These are phyloP conservation scores for Yponomeuta evonymella DNA, from an alignment of 2,888 invertebrate genomes.

Conservation along the genomic window DNA sequence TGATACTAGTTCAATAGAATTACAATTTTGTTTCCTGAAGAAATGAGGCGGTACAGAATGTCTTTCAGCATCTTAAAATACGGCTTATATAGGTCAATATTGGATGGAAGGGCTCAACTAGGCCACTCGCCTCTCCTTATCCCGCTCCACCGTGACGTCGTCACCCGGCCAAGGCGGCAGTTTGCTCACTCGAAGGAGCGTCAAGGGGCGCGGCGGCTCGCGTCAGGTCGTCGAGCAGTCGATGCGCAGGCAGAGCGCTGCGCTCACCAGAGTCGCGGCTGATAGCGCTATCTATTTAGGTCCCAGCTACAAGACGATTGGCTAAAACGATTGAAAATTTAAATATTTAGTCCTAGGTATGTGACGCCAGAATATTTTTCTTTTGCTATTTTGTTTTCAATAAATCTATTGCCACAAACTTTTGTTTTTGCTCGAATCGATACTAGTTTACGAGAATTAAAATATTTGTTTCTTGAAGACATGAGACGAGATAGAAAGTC, in stretches of 20 bases:
- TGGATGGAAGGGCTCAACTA: constrained; percentile 51
- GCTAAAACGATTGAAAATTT: constrained; percentile 55
- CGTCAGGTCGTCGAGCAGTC: constrained; percentile 62
- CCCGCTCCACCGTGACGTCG: constrained; percentile 44
- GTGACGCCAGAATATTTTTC: too few species aligned
- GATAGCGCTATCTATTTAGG: constrained; percentile 60
- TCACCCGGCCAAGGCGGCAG: constrained; percentile 40
- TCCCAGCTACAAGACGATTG: constrained; percentile 33
- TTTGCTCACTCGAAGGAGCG: constrained; percentile 56
- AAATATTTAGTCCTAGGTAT: constrained; percentile 21
- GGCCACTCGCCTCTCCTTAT: constrained; percentile 73
- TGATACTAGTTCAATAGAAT: too few species aligned
- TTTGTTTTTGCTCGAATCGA: too few species aligned
- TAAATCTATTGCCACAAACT: too few species aligned
- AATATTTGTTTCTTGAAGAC: too few species aligned
- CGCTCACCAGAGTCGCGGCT: constrained; percentile 66
- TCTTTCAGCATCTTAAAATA: too few species aligned
- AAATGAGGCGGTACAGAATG: too few species aligned
- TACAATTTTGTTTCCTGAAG: too few species aligned
- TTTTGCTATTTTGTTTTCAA: too few species aligned
- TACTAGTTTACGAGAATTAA: too few species aligned
- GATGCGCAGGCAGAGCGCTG: constrained; percentile 71
- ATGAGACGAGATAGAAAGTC: too few species aligned
- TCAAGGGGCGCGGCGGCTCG: constrained; percentile 57
- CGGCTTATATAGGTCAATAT: too few species aligned